Evolutionary conservation across 2,888 invertebrate genomes (phyloP).

Genomic region (Ellobium chinense): DNA sequence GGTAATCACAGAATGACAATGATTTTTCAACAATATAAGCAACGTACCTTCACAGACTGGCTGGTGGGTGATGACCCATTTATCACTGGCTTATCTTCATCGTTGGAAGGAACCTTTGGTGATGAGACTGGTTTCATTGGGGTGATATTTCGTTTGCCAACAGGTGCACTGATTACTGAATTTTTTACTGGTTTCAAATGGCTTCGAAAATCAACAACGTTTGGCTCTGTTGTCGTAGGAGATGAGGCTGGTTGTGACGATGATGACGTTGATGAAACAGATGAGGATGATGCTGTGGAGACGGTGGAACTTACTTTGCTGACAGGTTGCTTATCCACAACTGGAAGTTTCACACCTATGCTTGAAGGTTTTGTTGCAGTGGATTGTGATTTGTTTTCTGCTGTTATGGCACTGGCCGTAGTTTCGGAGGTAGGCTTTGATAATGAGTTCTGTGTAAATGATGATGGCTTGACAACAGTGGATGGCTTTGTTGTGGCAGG

Average conservation of each 20-base stretch:
- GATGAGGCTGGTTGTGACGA: background rate
- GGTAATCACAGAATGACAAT: too few species aligned
- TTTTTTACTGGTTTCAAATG: background rate
- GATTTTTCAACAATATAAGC: too few species aligned
- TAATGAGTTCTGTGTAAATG: background rate
- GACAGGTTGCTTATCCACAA: background rate
- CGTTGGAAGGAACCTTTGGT: background rate
- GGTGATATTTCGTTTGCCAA: background rate
- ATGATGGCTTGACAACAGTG: background rate
- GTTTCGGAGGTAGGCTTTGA: background rate
- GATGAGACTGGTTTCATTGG: background rate
- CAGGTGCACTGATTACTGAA: too few species aligned
- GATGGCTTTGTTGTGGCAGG: background rate
- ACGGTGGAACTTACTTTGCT: background rate
- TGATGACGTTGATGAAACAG: background rate
- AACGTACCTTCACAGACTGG: too few species aligned
- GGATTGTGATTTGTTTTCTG: background rate
- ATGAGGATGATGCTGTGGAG: background rate
- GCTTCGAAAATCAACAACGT: slow-evolving; percentile 3
- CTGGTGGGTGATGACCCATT: too few species aligned
- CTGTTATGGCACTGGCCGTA: background rate
- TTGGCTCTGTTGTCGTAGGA: slow-evolving; percentile 11
- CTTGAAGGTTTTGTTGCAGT: background rate
- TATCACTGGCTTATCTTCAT: too few species aligned
- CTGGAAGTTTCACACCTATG: slow-evolving; percentile 10